A percentile compares a stretch with the other conserved stretches of the same genome.
These are phyloP conservation scores for Acanthoscelides obtectus DNA, from an alignment of 2,888 invertebrate genomes.

Conservation along the genomic window DNA sequence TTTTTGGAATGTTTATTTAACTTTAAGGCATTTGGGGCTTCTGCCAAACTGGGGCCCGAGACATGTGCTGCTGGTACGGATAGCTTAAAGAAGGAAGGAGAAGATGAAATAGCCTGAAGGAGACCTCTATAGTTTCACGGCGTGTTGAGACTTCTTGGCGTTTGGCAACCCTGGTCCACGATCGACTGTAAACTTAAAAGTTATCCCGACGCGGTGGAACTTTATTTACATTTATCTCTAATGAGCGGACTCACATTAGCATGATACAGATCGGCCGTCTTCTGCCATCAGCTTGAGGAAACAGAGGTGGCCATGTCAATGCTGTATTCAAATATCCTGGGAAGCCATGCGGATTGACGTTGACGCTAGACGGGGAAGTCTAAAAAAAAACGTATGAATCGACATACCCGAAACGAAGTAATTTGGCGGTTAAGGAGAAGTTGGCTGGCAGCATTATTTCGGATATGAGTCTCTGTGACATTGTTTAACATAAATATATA, in stretches of 20 bases:
- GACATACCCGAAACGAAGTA: background rate
- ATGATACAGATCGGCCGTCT: constrained; percentile 31
- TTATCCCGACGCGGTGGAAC: background rate
- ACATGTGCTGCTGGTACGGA: too few relatives aligned
- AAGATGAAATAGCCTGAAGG: too few relatives aligned
- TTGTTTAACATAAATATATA: too few relatives aligned
- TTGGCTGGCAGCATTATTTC: too few relatives aligned
- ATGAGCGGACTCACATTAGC: constrained; percentile 32
- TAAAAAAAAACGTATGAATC: background rate
- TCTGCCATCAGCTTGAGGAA: constrained; percentile 24
- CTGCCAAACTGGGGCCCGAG: too few relatives aligned
- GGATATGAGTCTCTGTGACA: too few relatives aligned
- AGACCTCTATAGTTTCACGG: too few relatives aligned
- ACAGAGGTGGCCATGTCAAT: constrained; percentile 27
- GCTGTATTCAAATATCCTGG: constrained; percentile 15
- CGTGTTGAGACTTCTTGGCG: too few relatives aligned
- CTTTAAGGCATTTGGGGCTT: too few relatives aligned
- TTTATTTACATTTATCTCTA: constrained; percentile 39
- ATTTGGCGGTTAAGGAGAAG: too few relatives aligned
- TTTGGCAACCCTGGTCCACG: background rate
- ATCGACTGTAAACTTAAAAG: background rate
- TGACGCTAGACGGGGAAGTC: background rate
- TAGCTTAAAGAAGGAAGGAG: too few relatives aligned
- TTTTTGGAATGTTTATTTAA: too few relatives aligned
- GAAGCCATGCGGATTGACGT: background rate